Conservation (phyloP, 2,113 vertebrate genomes). For the Euleptes europaea region DNA sequence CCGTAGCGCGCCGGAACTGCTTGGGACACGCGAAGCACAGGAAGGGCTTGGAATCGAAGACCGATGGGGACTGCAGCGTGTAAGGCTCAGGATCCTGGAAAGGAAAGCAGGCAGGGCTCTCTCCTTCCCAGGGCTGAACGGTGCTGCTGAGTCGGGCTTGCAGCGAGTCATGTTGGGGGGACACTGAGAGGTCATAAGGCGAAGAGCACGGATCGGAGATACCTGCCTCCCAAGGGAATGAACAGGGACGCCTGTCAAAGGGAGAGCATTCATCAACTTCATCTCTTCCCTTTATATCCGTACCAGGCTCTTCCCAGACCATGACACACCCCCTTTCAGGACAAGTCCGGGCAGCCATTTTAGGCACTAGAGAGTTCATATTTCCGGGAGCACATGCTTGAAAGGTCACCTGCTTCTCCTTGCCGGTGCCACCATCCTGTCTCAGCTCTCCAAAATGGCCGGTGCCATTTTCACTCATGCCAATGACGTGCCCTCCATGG, state of each 20-base stretch:
- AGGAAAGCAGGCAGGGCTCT: not conserved
- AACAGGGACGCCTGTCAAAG: not conserved
- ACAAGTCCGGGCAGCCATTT: not conserved
- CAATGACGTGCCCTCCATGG: not conserved
- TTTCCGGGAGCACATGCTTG: not conserved
- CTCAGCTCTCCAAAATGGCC: not conserved
- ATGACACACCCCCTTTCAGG: not conserved
- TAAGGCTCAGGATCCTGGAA: not conserved
- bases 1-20: constrained; percentile 38
- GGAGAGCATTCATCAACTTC: not conserved
- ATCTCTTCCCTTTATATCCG: not conserved
- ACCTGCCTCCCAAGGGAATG: not conserved
- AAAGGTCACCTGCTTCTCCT: not conserved
- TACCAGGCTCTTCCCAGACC: not conserved
- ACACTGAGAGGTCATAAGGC: not conserved
- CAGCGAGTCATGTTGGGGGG: not conserved
- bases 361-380: not conserved
- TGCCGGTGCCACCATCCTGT: not conserved
- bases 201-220: not conserved
- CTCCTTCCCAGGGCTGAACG: not conserved
- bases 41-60: constrained; percentile 25
- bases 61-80: not conserved
- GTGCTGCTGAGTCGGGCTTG: not conserved
- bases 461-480: not conserved
- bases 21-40: constrained; percentile 37